These are phyloP conservation scores for Scaptomyza montana DNA, from an alignment of 1,140 invertebrate genomes.

Conservation along the genomic window DNA sequence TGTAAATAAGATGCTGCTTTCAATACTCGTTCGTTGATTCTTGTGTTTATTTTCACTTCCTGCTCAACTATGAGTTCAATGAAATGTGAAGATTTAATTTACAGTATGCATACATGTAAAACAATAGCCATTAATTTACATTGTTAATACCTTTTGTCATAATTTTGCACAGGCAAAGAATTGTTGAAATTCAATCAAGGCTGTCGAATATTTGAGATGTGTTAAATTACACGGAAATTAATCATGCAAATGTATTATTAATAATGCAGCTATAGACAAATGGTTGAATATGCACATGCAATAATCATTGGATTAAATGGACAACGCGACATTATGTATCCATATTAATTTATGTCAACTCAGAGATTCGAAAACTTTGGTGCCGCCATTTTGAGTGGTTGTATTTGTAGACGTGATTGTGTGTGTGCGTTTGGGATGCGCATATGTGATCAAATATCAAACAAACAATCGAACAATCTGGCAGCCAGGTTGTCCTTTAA, in stretches of 20 bases:
- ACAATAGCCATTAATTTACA: too few species aligned
- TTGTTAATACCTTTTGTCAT: too few species aligned
- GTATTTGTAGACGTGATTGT: background rate
- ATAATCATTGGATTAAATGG: background rate
- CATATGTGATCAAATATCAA: slow-evolving; percentile 58
- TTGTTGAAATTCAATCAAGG: background rate
- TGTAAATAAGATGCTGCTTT: too few species aligned
- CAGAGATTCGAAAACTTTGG: slow-evolving; percentile 4
- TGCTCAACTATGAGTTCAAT: too few species aligned
- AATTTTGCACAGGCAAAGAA: too few species aligned
- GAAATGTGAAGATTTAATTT: too few species aligned
- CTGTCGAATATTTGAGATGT: background rate
- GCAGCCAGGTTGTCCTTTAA: too few species aligned
- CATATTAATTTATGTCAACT: slow-evolving; percentile 24
- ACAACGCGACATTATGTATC: background rate
- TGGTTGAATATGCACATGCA: background rate
- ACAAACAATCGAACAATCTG: slow-evolving; percentile 15
- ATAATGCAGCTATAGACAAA: background rate
- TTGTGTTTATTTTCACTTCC: too few species aligned
- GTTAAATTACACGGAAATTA: too few species aligned
- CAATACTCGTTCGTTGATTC: too few species aligned
- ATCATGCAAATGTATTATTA: background rate
- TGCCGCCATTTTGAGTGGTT: background rate
- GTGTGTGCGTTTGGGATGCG: slow-evolving; percentile 9
- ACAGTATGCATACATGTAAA: too few species aligned